Evolutionary conservation across 2,113 vertebrate species (phyloP), one percentile per base, ranked within the genome.

Genomic region (Lycaon pictus): DNA sequence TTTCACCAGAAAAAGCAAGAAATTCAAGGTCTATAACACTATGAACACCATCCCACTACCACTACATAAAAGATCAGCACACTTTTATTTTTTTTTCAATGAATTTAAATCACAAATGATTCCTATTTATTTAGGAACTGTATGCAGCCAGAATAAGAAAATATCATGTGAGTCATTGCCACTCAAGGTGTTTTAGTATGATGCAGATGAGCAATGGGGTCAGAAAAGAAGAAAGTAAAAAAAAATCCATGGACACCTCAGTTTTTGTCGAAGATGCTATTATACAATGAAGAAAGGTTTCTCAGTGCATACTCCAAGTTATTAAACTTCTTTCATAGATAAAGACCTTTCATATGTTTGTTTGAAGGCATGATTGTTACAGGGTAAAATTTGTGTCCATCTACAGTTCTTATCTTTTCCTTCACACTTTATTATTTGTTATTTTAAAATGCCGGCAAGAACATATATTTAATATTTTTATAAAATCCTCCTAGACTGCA

Each of bases 71-170:
- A 87, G 19, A 51, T 0, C 2, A 12, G 13, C 7, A 92, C 22
- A 71, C 1, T 62, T 90, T 84, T 29, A 29, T 11, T 19, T 67
- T 58, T 25, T 37, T 13, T 17, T 71, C 17, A 51, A 13, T 79
- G 25, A 93, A 85, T 62, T 92, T 2, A 92, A 95, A 77, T 90
- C 23, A 84, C 29, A 90, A 94, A 93, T 17, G 51, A 51, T 81
- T 4, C 16, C 32, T 69, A 63, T 51, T 91, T 96, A 67, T 9
- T 74, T 77, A 94, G 32, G 11, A 81, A 62, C 4, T 48, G 1
- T 4, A 60, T 11, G 35, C 5, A 77, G 76, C 69, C 19, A 95
- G 62, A 92, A 83, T 58, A 96, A 91, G 23, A 96, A 93, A 74
- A 83, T 60, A 1, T 58, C 69, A 62, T 15, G 20, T 22, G 56